Conservation (phyloP, 2,113 vertebrate species). For the Rhinogobius similis region DNA sequence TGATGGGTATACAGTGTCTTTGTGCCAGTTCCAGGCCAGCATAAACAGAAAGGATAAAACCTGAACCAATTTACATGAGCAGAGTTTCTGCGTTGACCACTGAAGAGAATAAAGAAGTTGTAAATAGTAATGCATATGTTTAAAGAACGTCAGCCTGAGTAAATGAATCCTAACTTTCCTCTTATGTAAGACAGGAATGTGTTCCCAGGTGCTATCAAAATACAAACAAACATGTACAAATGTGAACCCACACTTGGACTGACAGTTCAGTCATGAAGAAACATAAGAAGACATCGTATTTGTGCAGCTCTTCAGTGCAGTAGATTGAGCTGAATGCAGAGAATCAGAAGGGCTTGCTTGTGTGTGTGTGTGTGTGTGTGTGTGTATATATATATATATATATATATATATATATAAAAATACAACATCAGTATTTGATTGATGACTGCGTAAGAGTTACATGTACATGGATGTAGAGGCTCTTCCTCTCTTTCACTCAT, state of each 20-base stretch:
- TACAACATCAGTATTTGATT: not conserved
- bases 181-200: slow-evolving; percentile 2
- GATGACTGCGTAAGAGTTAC: no score
- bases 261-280: slow-evolving; percentile 28
- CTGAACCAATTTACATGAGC: not conserved
- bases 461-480: no score
- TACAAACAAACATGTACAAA: slow-evolving; percentile 47
- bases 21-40: no score
- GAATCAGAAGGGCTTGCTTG: no score
- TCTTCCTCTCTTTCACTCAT: no score
- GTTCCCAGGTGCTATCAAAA: slow-evolving; percentile 8
- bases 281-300: slow-evolving; percentile 26
- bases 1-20: no score
- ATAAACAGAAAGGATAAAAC: not conserved
- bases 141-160: not conserved
- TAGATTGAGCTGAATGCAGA: not conserved
- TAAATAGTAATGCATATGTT: not conserved
- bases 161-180: not conserved
- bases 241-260: slow-evolving; percentile 24
- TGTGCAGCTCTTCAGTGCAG: slow-evolving; percentile 10
- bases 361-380: no score
- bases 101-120: not conserved
- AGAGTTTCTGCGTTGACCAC: not conserved
- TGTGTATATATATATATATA: no score
- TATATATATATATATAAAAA: no score